phyloP scores from a whole-genome alignment of 2,113 vertebrate species.

The Opisthocomus hoazin region DNA sequence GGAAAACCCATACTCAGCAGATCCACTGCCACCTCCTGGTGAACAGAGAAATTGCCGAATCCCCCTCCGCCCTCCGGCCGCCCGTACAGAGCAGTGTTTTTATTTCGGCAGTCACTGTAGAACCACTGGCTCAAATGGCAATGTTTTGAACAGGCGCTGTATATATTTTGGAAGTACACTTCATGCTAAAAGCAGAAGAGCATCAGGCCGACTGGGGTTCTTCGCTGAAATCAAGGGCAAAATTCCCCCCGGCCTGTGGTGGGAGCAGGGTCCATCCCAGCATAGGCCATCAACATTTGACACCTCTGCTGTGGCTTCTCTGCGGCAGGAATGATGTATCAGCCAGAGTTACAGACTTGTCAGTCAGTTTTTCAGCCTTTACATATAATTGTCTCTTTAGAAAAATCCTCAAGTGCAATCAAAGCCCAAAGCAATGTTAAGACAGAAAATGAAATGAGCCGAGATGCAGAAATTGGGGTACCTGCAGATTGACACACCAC shows the following conservation, averaged over 20 bases:
- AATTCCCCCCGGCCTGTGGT: background rate
- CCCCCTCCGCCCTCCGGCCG: background rate
- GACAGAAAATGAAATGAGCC: background rate
- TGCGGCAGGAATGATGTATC: background rate
- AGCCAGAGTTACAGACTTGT: background rate
- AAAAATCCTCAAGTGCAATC: background rate
- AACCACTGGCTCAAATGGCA: background rate
- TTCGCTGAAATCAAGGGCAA: background rate
- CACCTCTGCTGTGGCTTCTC: background rate
- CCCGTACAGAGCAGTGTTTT: rapidly evolving
- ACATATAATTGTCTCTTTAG: background rate
- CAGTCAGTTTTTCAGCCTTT: background rate
- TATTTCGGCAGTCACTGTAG: background rate
- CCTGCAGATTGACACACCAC: rapidly evolving
- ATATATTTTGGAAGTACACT: background rate
- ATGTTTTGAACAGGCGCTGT: background rate
- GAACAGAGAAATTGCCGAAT: background rate
- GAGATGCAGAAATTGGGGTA: background rate
- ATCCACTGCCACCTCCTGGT: slow-evolving; percentile 69
- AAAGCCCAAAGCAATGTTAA: background rate
- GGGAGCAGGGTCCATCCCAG: background rate
- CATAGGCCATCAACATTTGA: background rate
- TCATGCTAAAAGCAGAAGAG: background rate
- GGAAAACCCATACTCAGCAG: background rate
- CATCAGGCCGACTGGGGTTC: background rate